Conservation (phyloP, 2,888 invertebrate genomes). For the Hydrotaea cyrtoneurina region DNA sequence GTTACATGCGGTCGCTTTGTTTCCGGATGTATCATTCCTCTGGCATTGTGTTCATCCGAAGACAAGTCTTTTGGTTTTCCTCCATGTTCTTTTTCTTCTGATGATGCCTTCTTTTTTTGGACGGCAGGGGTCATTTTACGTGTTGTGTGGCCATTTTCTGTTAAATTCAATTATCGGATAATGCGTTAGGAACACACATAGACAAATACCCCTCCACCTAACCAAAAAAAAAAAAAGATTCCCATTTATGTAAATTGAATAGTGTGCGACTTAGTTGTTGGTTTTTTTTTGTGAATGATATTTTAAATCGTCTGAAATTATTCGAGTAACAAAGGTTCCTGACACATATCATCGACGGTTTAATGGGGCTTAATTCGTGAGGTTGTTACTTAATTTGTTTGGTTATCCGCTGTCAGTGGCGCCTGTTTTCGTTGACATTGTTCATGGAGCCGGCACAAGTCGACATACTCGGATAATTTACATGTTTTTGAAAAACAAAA, state of each 20-base stretch:
- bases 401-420: background rate
- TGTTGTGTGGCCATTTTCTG: constrained; percentile 50
- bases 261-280: no score
- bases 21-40: constrained; percentile 44
- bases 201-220: background rate
- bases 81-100: background rate
- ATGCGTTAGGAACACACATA: background rate
- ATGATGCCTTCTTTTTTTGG: background rate
- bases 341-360: background rate
- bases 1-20: background rate
- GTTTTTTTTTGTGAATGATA: background rate
- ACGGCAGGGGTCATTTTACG: background rate
- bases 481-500: no score
- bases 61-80: constrained; percentile 4
- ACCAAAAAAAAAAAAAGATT: no score
- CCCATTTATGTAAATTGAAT: no score
- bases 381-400: background rate
- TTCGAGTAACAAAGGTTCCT: background rate
- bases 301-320: constrained; percentile 8
- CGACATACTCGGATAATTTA: no score
- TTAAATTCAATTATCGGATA: constrained; percentile 64
- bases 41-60: constrained; percentile 26
- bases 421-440: no score
- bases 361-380: background rate
- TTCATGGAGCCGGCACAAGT: no score